phyloP scores from a whole-genome alignment of 2,113 vertebrate genomes.

The Zonotrichia leucophrys region DNA sequence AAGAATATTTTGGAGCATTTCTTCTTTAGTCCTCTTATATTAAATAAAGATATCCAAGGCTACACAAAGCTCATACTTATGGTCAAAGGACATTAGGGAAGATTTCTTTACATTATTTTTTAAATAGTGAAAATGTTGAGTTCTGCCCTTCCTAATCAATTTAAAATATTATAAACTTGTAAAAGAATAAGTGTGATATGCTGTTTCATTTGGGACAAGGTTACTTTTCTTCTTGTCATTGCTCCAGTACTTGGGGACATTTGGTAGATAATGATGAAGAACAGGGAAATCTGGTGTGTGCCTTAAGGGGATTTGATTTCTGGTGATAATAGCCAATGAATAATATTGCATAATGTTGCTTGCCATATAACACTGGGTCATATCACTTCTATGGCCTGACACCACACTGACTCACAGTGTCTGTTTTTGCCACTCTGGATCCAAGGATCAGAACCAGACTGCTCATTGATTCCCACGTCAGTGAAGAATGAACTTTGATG shows the following conservation, averaged over 20 bases:
- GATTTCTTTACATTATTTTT: background rate
- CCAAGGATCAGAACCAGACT: background rate
- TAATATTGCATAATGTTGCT: rapidly evolving
- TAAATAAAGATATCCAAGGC: background rate
- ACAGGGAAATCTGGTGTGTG: background rate
- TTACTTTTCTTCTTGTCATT: background rate
- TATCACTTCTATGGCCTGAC: background rate
- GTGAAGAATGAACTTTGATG: background rate
- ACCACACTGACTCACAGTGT: background rate
- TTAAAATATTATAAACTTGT: background rate
- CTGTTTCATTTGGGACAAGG: background rate
- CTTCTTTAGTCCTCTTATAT: background rate
- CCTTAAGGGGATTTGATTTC: background rate
- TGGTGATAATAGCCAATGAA: background rate
- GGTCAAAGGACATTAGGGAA: background rate
- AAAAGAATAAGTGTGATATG: background rate
- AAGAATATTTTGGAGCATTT: background rate
- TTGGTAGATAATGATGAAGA: background rate
- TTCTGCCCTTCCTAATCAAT: background rate
- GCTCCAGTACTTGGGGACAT: rapidly evolving
- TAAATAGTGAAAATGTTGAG: background rate
- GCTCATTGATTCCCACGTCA: background rate
- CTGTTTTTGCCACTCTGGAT: background rate
- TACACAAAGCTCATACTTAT: background rate
- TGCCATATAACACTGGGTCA: background rate